phyloP scores from a whole-genome alignment of 2,797 vertebrate species.

The Diglossa cyanea region DNA sequence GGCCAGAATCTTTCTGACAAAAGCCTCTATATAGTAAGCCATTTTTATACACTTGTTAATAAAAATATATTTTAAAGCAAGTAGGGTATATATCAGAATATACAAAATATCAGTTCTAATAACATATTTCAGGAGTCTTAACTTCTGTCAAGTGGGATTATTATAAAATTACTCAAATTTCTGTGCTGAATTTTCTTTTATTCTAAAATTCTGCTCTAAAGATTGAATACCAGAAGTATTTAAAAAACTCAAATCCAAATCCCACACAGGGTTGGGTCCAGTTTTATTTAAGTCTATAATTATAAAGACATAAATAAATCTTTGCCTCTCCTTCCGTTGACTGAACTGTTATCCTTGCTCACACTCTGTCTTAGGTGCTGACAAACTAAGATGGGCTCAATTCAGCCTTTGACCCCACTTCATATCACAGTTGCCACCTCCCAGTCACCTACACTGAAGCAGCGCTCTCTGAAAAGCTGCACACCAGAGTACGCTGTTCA shows the following conservation, averaged over 20 bases:
- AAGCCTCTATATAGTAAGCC: neutral
- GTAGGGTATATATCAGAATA: neutral
- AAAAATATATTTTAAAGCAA: neutral
- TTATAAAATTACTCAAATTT: neutral
- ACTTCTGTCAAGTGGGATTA: neutral
- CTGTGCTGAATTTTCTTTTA: neutral
- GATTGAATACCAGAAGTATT: neutral
- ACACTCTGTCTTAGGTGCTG: neutral
- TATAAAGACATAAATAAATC: neutral
- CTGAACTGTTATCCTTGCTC: neutral
- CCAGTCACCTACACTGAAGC: neutral
- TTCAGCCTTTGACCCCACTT: neutral
- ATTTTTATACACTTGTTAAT: neutral
- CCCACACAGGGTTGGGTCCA: neutral
- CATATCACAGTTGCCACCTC: neutral
- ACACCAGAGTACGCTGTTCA: neutral
- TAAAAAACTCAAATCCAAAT: neutral
- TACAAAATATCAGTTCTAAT: neutral
- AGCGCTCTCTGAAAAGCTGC: neutral
- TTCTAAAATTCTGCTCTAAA: neutral
- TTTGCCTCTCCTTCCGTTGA: neutral
- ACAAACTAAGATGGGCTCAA: neutral
- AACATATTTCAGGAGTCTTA: neutral
- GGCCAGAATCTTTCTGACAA: neutral
- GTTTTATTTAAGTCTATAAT: neutral